A percentile compares a stretch with the other conserved stretches of the same genome.
These are phyloP conservation scores for Eupithecia dodoneata DNA, from an alignment of 2,888 invertebrate genomes.

Conservation along the genomic window DNA sequence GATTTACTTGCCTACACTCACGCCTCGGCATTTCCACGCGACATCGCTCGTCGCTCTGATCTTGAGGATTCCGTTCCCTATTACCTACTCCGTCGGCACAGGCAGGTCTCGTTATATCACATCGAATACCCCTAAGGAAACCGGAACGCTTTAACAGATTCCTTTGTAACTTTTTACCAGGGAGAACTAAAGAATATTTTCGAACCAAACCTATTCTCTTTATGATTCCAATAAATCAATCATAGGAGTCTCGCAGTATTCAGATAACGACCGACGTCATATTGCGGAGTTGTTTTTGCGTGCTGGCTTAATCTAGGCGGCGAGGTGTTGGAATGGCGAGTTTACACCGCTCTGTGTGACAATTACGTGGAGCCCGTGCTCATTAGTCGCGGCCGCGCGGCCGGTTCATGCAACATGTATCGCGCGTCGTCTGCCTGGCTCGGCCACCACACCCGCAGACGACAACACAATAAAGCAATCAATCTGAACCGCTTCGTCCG, in stretches of 20 bases:
- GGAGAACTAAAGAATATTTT: slow-evolving; percentile 43
- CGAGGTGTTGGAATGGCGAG: slow-evolving; percentile 55
- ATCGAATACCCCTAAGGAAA: slow-evolving; percentile 35
- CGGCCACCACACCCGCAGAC: slow-evolving; percentile 55
- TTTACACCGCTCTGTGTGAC: slow-evolving; percentile 63
- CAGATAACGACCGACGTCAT: slow-evolving; percentile 63
- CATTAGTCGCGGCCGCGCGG: slow-evolving; percentile 74
- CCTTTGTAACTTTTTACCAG: slow-evolving; percentile 44
- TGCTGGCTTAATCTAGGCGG: slow-evolving; percentile 63
- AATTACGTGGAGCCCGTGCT: slow-evolving; percentile 74
- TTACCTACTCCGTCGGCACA: slow-evolving; percentile 42
- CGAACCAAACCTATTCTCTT: slow-evolving; percentile 52
- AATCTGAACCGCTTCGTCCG: slow-evolving; percentile 68
- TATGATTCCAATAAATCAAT: slow-evolving; percentile 66
- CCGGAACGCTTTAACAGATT: slow-evolving; percentile 15
- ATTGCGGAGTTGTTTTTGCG: slow-evolving; percentile 62
- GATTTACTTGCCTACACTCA: slow-evolving; percentile 58
- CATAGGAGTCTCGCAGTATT: slow-evolving; percentile 53
- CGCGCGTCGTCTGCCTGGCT: slow-evolving; percentile 63
- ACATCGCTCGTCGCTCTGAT: slow-evolving; percentile 54
- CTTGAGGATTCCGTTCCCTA: slow-evolving; percentile 48
- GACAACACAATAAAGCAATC: slow-evolving; percentile 81
- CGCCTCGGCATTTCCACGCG: slow-evolving; percentile 61
- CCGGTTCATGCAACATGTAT: slow-evolving; percentile 81
- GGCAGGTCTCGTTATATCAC: slow-evolving; percentile 29